Evolutionary conservation across 2,888 invertebrate genomes (phyloP).

Genomic region (Cyaniris semiargus): DNA sequence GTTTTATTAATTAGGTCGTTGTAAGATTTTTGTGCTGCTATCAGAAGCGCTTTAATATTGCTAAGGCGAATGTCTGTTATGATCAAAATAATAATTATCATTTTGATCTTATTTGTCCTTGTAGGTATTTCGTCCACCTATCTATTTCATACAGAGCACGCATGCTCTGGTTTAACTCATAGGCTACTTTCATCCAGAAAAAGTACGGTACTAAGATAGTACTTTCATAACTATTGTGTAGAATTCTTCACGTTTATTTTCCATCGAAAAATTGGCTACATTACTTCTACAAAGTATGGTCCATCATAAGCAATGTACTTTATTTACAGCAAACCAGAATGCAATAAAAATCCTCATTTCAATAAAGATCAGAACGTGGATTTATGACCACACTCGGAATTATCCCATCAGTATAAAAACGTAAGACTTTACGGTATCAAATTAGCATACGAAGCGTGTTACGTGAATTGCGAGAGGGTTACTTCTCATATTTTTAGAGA

Average conservation of each 20-base stretch:
- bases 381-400: constrained; percentile 50
- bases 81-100: no score
- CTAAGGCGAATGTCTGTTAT: no score
- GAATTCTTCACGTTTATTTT: background rate
- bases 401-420: constrained; percentile 57
- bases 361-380: constrained; percentile 49
- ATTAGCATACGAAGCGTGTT: constrained; percentile 71
- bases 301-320: background rate
- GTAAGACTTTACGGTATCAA: constrained; percentile 61
- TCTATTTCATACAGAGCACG: background rate
- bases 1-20: background rate
- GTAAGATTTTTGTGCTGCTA: background rate
- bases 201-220: no score
- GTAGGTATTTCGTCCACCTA: no score
- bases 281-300: background rate
- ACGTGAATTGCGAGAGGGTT: constrained; percentile 62
- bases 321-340: constrained; percentile 10
- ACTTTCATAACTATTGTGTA: no score
- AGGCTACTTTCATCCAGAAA: no score
- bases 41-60: no score
- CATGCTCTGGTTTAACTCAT: background rate
- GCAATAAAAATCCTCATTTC: constrained; percentile 35
- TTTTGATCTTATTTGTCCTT: no score
- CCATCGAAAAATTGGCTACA: background rate
- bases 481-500: constrained; percentile 67